These are phyloP conservation scores for Caenorhabditis sp. DNA, from an alignment of 2,888 invertebrate genomes.

Conservation along the genomic window DNA sequence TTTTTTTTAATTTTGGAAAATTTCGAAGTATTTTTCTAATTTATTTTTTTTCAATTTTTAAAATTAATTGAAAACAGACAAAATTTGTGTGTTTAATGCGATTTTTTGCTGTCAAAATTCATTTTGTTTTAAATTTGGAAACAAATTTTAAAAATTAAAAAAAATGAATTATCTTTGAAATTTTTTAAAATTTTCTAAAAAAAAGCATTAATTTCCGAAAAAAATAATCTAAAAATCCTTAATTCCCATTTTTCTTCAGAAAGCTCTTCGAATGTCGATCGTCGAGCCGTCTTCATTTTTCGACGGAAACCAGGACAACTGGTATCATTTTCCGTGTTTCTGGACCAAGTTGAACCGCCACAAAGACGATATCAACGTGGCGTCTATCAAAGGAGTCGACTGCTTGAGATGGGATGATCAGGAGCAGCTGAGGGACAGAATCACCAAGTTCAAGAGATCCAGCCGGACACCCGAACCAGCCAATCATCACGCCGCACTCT, in stretches of 20 bases:
- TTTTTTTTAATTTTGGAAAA: too few species aligned
- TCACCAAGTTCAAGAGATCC: constrained; percentile 18
- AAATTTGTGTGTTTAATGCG: too few species aligned
- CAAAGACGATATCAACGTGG: constrained; percentile 73
- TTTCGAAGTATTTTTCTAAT: too few species aligned
- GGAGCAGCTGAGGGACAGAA: constrained; percentile 14
- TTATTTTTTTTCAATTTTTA: too few species aligned
- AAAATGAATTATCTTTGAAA: too few species aligned
- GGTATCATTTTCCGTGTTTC: constrained; percentile 84
- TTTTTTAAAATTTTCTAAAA: too few species aligned
- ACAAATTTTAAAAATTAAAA: too few species aligned
- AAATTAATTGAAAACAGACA: too few species aligned
- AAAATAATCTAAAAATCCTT: too few species aligned
- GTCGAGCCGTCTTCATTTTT: constrained; percentile 72
- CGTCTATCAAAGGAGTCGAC: constrained; percentile 84
- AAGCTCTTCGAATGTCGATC: constrained; percentile 71
- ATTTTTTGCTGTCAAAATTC: too few species aligned
- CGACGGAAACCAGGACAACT: constrained; percentile 79
- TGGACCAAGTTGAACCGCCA: constrained; percentile 82
- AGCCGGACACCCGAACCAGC: neutral
- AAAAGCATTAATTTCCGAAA: too few species aligned
- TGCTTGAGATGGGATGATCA: constrained; percentile 84
- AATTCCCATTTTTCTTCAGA: constrained; percentile 58
- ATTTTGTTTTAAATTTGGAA: too few species aligned
- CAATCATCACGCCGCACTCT: neutral